Percentiles rank a stretch among this genome's conserved stretches.
phyloP scores from a whole-genome alignment of 2,888 invertebrate species.

The Nudaria mundana region DNA sequence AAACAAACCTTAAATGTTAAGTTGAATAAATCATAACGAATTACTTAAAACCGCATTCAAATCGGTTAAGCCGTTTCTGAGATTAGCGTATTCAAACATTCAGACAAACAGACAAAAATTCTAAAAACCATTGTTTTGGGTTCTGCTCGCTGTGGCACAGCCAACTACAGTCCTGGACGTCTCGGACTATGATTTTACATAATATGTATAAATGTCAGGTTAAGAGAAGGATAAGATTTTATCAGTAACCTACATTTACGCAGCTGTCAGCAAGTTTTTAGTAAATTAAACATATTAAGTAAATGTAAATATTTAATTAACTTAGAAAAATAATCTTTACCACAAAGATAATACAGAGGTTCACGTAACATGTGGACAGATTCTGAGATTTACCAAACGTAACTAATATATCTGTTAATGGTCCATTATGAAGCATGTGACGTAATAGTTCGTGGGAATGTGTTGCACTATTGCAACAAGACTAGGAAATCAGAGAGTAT shows the following conservation, averaged over 20 bases:
- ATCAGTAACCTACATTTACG: not conserved
- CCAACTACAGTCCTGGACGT: too few relatives aligned
- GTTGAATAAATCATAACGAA: too few relatives aligned
- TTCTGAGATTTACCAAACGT: conserved; percentile 44
- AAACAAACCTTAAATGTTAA: too few relatives aligned
- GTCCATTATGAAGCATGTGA: conserved; percentile 56
- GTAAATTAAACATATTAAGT: not conserved
- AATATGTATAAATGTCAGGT: too few relatives aligned
- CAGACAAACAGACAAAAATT: too few relatives aligned
- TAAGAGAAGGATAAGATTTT: not conserved
- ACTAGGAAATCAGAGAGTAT: conserved; percentile 41
- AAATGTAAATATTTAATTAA: not conserved
- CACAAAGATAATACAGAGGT: not conserved
- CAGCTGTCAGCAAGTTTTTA: not conserved
- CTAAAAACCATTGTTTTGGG: too few relatives aligned
- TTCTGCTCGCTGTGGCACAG: too few relatives aligned
- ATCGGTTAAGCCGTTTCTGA: too few relatives aligned
- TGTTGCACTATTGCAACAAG: conserved; percentile 34
- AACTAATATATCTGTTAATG: conserved; percentile 51
- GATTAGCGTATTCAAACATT: too few relatives aligned
- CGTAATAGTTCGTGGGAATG: conserved; percentile 64
- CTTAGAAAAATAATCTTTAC: not conserved
- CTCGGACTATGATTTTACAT: too few relatives aligned
- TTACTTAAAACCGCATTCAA: too few relatives aligned
- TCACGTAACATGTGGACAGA: conserved; percentile 47